Conservation (phyloP, 2,113 vertebrate species). For the Vulpes ferrilata region DNA sequence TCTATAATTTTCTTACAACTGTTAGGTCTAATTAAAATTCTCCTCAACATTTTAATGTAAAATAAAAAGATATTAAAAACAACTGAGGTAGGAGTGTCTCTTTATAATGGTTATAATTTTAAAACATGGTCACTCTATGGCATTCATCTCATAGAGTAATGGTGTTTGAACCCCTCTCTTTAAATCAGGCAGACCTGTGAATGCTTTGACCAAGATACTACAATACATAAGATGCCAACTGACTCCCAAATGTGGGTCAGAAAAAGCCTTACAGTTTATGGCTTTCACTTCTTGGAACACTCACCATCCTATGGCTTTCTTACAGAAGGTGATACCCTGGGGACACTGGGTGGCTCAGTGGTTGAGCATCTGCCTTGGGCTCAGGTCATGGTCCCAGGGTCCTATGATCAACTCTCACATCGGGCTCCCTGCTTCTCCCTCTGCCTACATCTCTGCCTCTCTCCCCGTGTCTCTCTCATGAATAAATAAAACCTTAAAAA, state of each 20-base stretch:
- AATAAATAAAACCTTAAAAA: too few species aligned
- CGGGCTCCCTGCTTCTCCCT: too few species aligned
- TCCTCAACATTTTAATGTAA: neutral
- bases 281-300: neutral
- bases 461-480: too few species aligned
- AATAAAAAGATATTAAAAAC: neutral
- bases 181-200: neutral
- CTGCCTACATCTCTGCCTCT: too few species aligned
- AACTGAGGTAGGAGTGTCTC: neutral
- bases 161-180: neutral
- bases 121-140: neutral
- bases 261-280: neutral
- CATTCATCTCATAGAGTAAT: neutral
- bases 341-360: too few species aligned
- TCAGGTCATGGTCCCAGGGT: too few species aligned
- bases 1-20: neutral
- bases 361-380: too few species aligned
- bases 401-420: too few species aligned
- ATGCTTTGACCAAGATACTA: neutral
- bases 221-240: neutral
- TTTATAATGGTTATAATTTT: neutral
- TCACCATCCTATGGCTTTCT: neutral
- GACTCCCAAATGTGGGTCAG: neutral
- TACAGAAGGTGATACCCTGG: neutral
- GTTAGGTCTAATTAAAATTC: neutral